A percentile compares a stretch with the other conserved stretches of the same genome.
These are phyloP conservation scores for Cantharis flavilabris DNA, from an alignment of 2,888 invertebrate species.

Conservation along the genomic window DNA sequence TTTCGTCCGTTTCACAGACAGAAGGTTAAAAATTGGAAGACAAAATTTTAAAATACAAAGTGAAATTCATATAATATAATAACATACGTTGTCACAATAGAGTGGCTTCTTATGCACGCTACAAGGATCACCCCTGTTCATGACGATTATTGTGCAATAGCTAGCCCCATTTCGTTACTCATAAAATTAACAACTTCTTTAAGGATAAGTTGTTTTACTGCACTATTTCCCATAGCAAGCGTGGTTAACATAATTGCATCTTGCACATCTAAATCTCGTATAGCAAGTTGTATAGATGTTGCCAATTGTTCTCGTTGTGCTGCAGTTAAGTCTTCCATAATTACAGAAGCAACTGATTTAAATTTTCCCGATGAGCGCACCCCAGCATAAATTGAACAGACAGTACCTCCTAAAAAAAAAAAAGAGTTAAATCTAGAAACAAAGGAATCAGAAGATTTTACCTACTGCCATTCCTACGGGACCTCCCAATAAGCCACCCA, in stretches of 20 bases:
- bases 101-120: not conserved
- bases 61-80: not conserved
- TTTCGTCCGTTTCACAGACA: too few relatives aligned
- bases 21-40: not conserved
- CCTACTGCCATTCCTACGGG: slow-evolving; percentile 52
- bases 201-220: slow-evolving; percentile 34
- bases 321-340: slow-evolving; percentile 45
- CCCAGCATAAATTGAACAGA: slow-evolving; percentile 45
- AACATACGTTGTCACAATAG: not conserved
- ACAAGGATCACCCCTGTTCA: not conserved
- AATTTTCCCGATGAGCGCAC: slow-evolving; percentile 42
- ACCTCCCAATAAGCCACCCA: slow-evolving; percentile 50
- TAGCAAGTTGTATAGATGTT: slow-evolving; percentile 32
- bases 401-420: slow-evolving; percentile 45
- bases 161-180: slow-evolving; percentile 39
- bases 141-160: slow-evolving; percentile 5
- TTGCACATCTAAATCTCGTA: slow-evolving; percentile 39
- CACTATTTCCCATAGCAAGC: slow-evolving; percentile 37
- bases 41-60: not conserved
- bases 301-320: slow-evolving; percentile 41
- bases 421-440: not conserved
- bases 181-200: slow-evolving; percentile 41
- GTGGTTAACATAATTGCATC: slow-evolving; percentile 39
- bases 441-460: slow-evolving; percentile 29
- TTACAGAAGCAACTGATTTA: slow-evolving; percentile 47